A percentile compares a stretch with the other conserved stretches of the same genome.
These are phyloP conservation scores for Xenopus borealis DNA, from an alignment of 2,113 vertebrate species.

Conservation along the genomic window DNA sequence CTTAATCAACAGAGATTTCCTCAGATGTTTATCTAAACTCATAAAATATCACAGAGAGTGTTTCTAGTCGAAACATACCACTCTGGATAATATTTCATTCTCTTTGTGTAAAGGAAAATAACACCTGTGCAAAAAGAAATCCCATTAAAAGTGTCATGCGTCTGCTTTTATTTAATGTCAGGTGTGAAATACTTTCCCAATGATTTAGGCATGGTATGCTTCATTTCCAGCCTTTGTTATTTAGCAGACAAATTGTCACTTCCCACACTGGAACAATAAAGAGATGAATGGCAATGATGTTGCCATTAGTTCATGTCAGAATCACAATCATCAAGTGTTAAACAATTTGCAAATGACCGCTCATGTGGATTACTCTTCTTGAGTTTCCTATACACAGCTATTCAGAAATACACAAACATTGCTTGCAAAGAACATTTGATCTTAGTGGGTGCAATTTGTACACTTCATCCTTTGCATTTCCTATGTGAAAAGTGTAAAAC, in stretches of 20 bases:
- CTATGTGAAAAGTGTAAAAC: background rate
- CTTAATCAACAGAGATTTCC: conserved; percentile 27
- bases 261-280: conserved; percentile 47
- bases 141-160: conserved; percentile 24
- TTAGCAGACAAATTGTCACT: conserved; percentile 45
- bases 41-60: conserved; percentile 4
- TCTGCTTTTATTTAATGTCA: conserved; percentile 31
- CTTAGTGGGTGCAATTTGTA: background rate
- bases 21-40: conserved; percentile 35
- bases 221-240: conserved; percentile 42
- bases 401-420: background rate
- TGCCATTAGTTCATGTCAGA: conserved; percentile 33
- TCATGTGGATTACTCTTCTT: background rate
- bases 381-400: background rate
- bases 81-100: conserved; percentile 28
- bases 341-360: background rate
- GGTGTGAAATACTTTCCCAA: conserved; percentile 27
- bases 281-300: conserved; percentile 48
- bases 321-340: conserved; percentile 48
- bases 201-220: conserved; percentile 43
- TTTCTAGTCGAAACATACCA: conserved; percentile 28
- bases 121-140: conserved; percentile 13
- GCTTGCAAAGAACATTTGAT: background rate
- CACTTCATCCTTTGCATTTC: background rate
- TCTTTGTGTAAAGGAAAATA: conserved; percentile 25